Evolutionary conservation across 2,113 vertebrate species (phyloP).

Genomic region (Ptyas mucosa): DNA sequence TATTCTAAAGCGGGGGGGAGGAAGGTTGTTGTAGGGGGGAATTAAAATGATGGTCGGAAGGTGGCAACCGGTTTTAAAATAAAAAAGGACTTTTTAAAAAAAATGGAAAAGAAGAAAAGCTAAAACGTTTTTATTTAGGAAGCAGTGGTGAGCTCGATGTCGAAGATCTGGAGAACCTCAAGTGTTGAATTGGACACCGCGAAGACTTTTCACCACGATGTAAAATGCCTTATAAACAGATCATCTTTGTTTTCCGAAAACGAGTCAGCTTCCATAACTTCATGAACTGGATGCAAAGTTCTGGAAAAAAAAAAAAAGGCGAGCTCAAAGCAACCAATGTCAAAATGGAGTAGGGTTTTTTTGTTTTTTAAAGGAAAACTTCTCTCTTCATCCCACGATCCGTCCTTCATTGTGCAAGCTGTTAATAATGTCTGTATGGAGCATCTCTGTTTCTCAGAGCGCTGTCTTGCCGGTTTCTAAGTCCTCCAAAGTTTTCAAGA

Average conservation of each 20-base stretch:
- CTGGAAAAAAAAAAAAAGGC: constrained; percentile 6
- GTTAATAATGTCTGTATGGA: constrained; percentile 42
- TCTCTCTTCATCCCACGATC: constrained; percentile 56
- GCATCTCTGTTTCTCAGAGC: constrained; percentile 53
- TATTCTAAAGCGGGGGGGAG: neutral
- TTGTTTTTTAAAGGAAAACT: constrained; percentile 23
- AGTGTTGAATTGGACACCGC: neutral
- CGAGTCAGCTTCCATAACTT: constrained; percentile 42
- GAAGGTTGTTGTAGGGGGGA: neutral
- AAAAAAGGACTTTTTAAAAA: neutral
- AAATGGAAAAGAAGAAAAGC: neutral
- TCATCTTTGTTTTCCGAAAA: constrained; percentile 43
- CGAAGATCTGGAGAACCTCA: no score
- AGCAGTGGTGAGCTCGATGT: neutral
- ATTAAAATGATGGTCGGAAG: neutral
- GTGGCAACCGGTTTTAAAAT: neutral
- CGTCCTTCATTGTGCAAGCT: constrained; percentile 50
- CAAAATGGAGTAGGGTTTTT: constrained; percentile 51
- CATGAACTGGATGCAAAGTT: constrained; percentile 20
- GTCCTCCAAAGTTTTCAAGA: constrained; percentile 66
- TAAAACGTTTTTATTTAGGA: neutral
- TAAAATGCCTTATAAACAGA: constrained; percentile 61
- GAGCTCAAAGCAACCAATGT: constrained; percentile 21
- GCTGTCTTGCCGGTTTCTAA: constrained; percentile 60
- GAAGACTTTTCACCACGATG: constrained; percentile 50